Percentiles rank a stretch among this genome's conserved stretches.
Conservation (phyloP, 2,888 invertebrate species). For the Cremastinae sp. region DNA sequence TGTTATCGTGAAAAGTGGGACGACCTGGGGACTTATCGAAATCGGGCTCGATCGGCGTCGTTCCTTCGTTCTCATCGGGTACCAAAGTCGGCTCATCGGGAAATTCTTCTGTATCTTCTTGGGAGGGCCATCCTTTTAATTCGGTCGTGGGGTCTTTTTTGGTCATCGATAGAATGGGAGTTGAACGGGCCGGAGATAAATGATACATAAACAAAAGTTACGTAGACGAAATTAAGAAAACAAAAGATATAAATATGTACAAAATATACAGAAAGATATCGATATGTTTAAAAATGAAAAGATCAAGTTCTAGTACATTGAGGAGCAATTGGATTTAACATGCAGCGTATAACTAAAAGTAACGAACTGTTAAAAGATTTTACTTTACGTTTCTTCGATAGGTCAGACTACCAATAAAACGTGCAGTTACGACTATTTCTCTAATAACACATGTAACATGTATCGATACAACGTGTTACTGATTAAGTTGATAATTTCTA, state of each 20-base stretch:
- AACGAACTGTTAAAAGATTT: too few species aligned
- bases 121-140: conserved; percentile 4
- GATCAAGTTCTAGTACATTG: neutral
- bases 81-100: neutral
- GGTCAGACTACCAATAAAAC: too few species aligned
- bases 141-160: conserved; percentile 5
- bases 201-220: conserved; percentile 16
- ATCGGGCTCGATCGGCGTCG: neutral
- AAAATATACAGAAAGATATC: neutral
- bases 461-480: too few species aligned
- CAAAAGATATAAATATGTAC: conserved; percentile 8
- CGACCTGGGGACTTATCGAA: neutral
- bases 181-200: conserved; percentile 22
- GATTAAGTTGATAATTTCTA: too few species aligned
- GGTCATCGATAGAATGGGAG: conserved; percentile 32
- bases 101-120: conserved; percentile 11
- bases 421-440: too few species aligned
- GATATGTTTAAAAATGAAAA: neutral
- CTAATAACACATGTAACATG: too few species aligned
- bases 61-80: neutral
- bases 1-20: neutral
- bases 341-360: too few species aligned
- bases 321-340: neutral
- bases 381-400: too few species aligned
- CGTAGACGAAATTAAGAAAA: conserved; percentile 15